Evolutionary conservation across 2,113 vertebrate genomes (phyloP), one percentile per base, ranked within the genome.

Genomic region (Gymnocephalus cernua): DNA sequence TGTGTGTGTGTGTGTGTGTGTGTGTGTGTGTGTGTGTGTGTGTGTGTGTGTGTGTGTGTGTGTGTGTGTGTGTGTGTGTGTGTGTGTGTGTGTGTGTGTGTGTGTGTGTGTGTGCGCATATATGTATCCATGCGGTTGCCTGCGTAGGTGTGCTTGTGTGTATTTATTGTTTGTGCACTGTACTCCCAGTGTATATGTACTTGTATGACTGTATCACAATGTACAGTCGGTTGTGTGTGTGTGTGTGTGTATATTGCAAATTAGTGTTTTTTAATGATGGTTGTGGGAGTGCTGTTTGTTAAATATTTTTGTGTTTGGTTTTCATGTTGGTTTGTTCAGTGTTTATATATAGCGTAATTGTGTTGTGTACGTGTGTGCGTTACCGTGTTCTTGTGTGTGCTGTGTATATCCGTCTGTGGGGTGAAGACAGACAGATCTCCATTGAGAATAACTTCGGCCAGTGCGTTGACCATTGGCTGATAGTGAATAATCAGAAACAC

Each of bases 401-500:
- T 91, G 78, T 95, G 90, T 93, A 96, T 18, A 62, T 97, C 96
- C 3, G 93, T 82, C 91, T 96, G 96, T 9, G 95, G 57, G 13
- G 92, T 96, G 88, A 97, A 97, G 84, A 98, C 96, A 0, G 97
- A 96, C 58, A 98, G 95, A 88, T 99, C 98, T 9, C 98, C 98
- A 0, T 99, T 99, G 66, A 99, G 95, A 78, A 99, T 98, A 48
- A 99, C 97, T 23, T 99, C 96, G 1, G 98, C 98, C 89, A 99
- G 90, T 0, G 97, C 94, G 90, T 97, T 96, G 88, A 99, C 98
- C 94, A 99, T 93, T 1, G 98, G 97, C 58, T 96, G 96, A 7
- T 99, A 97, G 90, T 99, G 98, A 89, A 99, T 98, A 77, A 99
- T 99, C 58, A 99, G 94, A 91, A 99, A 99, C 81, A 99, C 98